Evolutionary conservation across 2,113 vertebrate genomes (phyloP), one percentile per base, ranked within the genome.

Genomic region (Machaerirhynchus nigripectus): DNA sequence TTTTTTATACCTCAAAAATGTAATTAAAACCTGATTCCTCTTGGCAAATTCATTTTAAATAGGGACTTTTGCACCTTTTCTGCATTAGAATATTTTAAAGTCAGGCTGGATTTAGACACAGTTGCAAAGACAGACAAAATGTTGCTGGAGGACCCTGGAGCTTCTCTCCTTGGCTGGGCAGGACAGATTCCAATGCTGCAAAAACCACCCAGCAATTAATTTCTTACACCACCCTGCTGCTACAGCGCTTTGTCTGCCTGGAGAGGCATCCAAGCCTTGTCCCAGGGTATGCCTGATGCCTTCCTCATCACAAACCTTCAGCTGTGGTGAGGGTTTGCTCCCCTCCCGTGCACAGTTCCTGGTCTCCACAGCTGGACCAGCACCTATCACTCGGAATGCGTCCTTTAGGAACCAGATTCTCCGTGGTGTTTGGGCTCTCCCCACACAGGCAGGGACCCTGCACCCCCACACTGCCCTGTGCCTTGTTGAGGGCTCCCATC

Each of bases 321-420:
- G 26, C 39, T 85, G 23, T 64, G 59, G 28, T n/a, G 50, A 39
- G 30, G 33, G 13, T 81, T 67, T 67, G 78, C 76, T 90, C 78
- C 31, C 28, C 85, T 73, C 6, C 24, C 1, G 0, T 65, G 53
- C 37, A 35, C 23, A 30, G 2, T 8, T 53, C 70, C 71, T 15
- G 19, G 12, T 27, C 15, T 22, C 24, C 47, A 44, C 21, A 12
- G 33, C 9, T 37, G 77, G 3, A 14, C 19, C 10, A 35, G 47
- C 92, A 65, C 30, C 3, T 5, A 27, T 7, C 49, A 12, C 6
- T 12, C 3, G 6, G 39, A 47, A 15, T 0, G 0, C 59, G 81
- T 63, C 70, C 63, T 53, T 49, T 13, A 50, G 0, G 7, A 35
- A 37, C 19, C 24, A 10, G 84, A 42, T 33, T 26, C 39, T 60